Conservation (phyloP, 2,797 vertebrate species). For the Notolepis coatsorum region DNA sequence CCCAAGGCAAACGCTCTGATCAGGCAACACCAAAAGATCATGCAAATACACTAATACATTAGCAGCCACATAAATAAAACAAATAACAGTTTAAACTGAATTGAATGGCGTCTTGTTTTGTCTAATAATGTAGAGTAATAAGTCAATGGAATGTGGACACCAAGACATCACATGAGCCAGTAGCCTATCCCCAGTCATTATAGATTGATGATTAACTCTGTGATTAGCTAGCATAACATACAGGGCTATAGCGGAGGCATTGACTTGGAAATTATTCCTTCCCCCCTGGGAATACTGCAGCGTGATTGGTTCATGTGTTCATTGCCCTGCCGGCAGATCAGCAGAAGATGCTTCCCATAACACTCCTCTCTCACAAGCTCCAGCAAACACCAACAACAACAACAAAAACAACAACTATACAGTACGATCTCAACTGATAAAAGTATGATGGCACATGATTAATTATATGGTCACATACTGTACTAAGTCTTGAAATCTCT, state of each 20-base stretch:
- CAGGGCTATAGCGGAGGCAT: constrained; percentile 33
- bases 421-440: not conserved
- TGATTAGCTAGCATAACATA: constrained; percentile 57
- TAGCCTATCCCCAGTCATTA: constrained; percentile 23
- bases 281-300: constrained; percentile 28
- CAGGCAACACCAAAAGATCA: constrained; percentile 46
- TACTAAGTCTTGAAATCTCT: too few relatives aligned
- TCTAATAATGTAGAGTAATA: too few relatives aligned
- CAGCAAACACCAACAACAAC: too few relatives aligned
- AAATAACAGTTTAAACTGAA: too few relatives aligned
- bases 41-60: constrained; percentile 39
- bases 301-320: constrained; percentile 31
- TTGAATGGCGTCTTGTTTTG: not conserved
- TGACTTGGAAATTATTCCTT: constrained; percentile 71
- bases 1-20: constrained; percentile 47
- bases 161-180: constrained; percentile 1
- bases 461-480: not conserved
- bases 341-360: constrained; percentile 24
- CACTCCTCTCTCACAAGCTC: constrained; percentile 2
- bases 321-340: constrained; percentile 29
- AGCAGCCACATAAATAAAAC: constrained; percentile 43
- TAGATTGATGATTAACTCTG: constrained; percentile 27
- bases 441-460: not conserved
- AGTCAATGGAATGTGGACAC: not conserved
- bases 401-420: constrained; percentile 17